phyloP scores from a whole-genome alignment of 2,113 vertebrate genomes.

The Entelurus aequoreus region DNA sequence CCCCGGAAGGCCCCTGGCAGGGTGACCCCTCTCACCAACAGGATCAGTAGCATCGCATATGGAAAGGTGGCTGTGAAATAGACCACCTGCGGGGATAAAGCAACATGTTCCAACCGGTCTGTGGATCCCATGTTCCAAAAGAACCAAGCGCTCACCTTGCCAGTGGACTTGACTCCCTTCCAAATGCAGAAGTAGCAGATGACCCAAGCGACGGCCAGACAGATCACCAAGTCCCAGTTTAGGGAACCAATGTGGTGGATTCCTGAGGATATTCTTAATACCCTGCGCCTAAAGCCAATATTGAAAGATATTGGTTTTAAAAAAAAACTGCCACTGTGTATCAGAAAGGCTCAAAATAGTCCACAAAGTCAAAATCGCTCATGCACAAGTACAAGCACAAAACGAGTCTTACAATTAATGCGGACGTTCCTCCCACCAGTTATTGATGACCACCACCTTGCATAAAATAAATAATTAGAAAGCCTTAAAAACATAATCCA shows the following conservation, averaged over 20 bases:
- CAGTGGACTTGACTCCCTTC: constrained; percentile 94
- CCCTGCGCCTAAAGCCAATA: constrained; percentile 73
- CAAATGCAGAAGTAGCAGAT: constrained; percentile 97
- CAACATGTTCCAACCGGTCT: not conserved
- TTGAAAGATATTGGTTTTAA: not conserved
- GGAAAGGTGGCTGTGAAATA: constrained; percentile 97
- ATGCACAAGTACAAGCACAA: too few species aligned
- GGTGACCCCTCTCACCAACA: constrained; percentile 84
- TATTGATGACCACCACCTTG: too few species aligned
- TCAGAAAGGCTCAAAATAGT: too few species aligned
- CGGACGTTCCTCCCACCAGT: too few species aligned
- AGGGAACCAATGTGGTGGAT: constrained; percentile 84
- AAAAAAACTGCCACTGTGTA: too few species aligned
- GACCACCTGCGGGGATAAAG: constrained; percentile 76
- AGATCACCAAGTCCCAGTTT: constrained; percentile 88
- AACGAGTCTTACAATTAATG: too few species aligned
- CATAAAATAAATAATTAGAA: too few species aligned
- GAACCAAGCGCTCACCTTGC: constrained; percentile 75
- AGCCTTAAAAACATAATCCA: too few species aligned
- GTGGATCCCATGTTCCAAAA: not conserved
- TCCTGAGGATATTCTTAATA: constrained; percentile 85
- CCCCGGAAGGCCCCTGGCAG: constrained; percentile 84
- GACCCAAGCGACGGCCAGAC: constrained; percentile 86
- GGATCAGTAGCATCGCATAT: constrained; percentile 86
- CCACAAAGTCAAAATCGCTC: too few species aligned